Evolutionary conservation across 2,113 vertebrate genomes (phyloP), one percentile per base, ranked within the genome.

Genomic region (Beaufortia kweichowensis): DNA sequence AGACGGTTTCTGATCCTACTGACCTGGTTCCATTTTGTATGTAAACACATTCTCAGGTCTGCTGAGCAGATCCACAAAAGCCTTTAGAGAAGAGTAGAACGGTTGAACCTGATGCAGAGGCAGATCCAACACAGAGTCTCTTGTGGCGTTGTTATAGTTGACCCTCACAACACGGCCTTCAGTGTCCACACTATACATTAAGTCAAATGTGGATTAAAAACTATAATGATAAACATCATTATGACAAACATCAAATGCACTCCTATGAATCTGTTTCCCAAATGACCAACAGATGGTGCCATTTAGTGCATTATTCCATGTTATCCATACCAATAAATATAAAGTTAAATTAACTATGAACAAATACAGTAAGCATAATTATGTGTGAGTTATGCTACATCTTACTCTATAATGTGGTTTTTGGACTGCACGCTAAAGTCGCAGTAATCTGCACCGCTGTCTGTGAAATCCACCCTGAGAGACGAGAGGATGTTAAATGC

Each of bases 111-210:
- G 90, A 59, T 95, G 91, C 21, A 92, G 26, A 5, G 96, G 93
- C 4, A 95, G 62, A 84, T 98, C 94, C 84, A 98, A 92, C 79
- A 96, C 87, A 0, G 95, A 93, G 66, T 97, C 95, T 86, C 96
- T 89, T 15, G 96, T 98, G 79, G 96, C 94, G 21, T 98, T 95
- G 83, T 98, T 99, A 73, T 87, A 95, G 87, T 97, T 98, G 81
- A 98, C 95, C 66, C 91, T 93, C 68, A 79, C 62, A 9, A 94
- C 89, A 43, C 86, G 88, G 0, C 92, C 94, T 48, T 90, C 91
- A 0, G 84, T 71, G 62, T 97, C 91, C 7, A 93, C 46, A 0
- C 96, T 99, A 81, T 23, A 55, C 4, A 28, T 59, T 24, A 71
- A 71, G 53, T 26, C 67, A 86, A 66, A 83, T 10, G 35, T 10